Conservation (phyloP, 2,113 vertebrate species). For the Cebus imitator region DNA sequence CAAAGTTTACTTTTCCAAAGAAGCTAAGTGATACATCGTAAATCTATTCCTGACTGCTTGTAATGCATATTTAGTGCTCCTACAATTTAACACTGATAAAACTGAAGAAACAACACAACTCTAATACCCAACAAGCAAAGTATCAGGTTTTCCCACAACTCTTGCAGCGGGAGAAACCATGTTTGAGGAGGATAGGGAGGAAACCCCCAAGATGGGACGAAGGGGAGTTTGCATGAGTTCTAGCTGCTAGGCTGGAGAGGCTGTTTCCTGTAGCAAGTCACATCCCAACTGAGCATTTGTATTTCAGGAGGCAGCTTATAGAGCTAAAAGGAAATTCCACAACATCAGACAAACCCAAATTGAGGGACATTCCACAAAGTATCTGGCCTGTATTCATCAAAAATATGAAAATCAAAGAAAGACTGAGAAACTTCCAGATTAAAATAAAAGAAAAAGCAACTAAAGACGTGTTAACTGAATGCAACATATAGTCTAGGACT, state of each 20-base stretch:
- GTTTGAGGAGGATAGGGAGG: background rate
- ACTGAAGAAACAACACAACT: background rate
- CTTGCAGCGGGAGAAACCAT: background rate
- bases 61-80: background rate
- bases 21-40: background rate
- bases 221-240: background rate
- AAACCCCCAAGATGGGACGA: background rate
- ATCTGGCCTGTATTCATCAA: conserved; percentile 50
- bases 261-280: background rate
- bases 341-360: conserved; percentile 44
- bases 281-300: background rate
- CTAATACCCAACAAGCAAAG: background rate
- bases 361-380: conserved; percentile 57
- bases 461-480: background rate
- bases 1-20: conserved; percentile 38
- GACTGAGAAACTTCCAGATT: conserved; percentile 43
- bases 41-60: background rate
- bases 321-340: conserved; percentile 58
- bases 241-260: background rate
- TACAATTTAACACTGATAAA: background rate
- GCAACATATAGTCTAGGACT: background rate
- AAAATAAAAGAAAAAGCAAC: background rate
- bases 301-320: background rate
- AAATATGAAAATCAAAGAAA: conserved; percentile 58
- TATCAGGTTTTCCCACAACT: background rate